Base-by-base conservation (phyloP, 2,113 vertebrate genomes). In the Machaerirhynchus nigripectus region DNA sequence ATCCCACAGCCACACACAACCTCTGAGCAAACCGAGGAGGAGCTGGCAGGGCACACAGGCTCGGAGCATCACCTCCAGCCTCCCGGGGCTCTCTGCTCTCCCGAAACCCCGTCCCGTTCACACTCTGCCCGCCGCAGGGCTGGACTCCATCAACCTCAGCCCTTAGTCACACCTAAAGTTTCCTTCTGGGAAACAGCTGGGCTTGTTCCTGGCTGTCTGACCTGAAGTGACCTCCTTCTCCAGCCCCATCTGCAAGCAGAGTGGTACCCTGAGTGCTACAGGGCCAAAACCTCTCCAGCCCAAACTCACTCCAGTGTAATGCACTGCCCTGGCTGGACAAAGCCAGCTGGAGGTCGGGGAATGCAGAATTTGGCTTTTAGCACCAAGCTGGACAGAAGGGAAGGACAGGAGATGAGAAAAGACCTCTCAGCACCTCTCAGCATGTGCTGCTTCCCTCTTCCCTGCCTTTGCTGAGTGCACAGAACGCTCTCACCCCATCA, bases 101-200 rank as follows among this genome's bases (percentile, higher is more conserved):
- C 68, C 56, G 60, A 88, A 91, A 81, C 53, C 68, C 78, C 4
- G 0, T 49, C 47, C 55, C 19, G 6, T 84, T 93, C 77, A 68
- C 21, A 3, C 80, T 50, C 23, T 60, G 17, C 35, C 24, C 3
- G 6, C 74, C 1, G 0, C 94, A 74, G 61, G 31, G 59, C 79
- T 86, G 71, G 81, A 33, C 33, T 83, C 84, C 70, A 79, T 19
- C 71, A 39, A 18, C 75, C 67, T 53, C 5, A 0, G 57, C 39
- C 63, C 84, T 90, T 30, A 77, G 83, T 75, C 91, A 90, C 63
- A 74, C 68, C 73, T 55, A 23, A 68, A 15, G 14, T 23, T 87
- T 93, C 80, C 60, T 92, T 90, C 91, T 95, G 91, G 81, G 95
- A 83, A 94, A 84, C 1, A 5, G 47, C 47, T 49, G 53, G 60